Evolutionary conservation across 2,888 invertebrate genomes (phyloP).

Genomic region (Cloeon dipterum): DNA sequence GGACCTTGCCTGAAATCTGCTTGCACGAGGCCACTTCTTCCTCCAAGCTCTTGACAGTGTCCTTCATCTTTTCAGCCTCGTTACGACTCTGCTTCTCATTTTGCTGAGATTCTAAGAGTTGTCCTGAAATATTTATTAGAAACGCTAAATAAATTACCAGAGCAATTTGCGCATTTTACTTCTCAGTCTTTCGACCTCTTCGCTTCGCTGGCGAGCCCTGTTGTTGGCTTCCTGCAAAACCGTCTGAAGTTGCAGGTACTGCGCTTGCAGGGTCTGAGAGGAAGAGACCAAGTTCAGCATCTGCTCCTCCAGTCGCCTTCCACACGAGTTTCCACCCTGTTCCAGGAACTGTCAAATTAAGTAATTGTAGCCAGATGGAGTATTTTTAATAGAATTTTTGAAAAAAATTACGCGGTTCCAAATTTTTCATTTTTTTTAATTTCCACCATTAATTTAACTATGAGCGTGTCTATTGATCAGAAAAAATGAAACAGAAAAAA

Average conservation of each 20-base stretch:
- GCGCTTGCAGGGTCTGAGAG: conserved; percentile 12
- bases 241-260: conserved; percentile 13
- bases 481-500: too few relatives aligned
- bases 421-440: too few relatives aligned
- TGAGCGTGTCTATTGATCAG: too few relatives aligned
- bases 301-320: conserved; percentile 7
- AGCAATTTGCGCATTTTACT: too few relatives aligned
- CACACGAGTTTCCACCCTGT: too few relatives aligned
- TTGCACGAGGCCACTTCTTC: conserved; percentile 14
- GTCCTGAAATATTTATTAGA: conserved; percentile 10
- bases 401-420: too few relatives aligned
- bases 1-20: conserved; percentile 13
- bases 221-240: conserved; percentile 14
- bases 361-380: neutral
- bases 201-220: conserved; percentile 11
- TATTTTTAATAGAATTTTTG: neutral
- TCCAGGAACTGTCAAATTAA: neutral
- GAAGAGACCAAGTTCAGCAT: conserved; percentile 7
- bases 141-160: too few relatives aligned
- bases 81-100: conserved; percentile 22
- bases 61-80: conserved; percentile 23
- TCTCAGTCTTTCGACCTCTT: conserved; percentile 12
- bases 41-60: conserved; percentile 14
- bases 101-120: conserved; percentile 18
- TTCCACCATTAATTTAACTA: too few relatives aligned